Conservation (phyloP, 2,113 vertebrate species). For the Nansenia antarctica region DNA sequence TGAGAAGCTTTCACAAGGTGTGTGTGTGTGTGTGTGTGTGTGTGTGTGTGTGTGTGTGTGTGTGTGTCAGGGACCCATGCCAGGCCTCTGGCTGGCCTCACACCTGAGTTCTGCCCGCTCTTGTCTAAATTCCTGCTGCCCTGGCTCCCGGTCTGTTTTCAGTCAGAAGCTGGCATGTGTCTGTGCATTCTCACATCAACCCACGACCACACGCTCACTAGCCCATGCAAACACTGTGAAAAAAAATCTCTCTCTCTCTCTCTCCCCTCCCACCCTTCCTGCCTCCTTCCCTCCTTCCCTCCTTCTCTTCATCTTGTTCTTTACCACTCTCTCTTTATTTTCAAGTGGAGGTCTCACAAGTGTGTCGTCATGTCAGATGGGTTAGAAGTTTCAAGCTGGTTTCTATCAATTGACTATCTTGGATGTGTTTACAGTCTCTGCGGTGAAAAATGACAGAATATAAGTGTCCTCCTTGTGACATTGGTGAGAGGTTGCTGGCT, state of each 20-base stretch:
- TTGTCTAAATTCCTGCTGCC: no score
- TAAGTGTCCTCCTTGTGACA: neutral
- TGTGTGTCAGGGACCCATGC: neutral
- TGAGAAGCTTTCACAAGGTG: neutral
- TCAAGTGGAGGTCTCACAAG: neutral
- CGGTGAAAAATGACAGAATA: neutral
- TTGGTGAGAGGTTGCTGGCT: neutral
- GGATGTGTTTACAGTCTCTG: neutral
- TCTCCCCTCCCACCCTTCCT: neutral
- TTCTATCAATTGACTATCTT: neutral
- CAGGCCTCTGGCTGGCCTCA: neutral
- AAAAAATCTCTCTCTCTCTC: neutral
- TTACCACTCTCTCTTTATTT: neutral
- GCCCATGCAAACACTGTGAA: neutral
- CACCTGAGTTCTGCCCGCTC: neutral
- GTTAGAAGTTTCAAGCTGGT: neutral
- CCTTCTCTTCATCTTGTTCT: neutral
- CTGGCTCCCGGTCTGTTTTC: neutral
- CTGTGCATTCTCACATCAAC: neutral
- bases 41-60: constrained; percentile 8
- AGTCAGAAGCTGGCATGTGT: neutral
- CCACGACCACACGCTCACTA: neutral
- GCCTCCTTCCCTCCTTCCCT: neutral
- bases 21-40: neutral
- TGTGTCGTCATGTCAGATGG: neutral